Evolutionary conservation across 2,797 vertebrate genomes (phyloP), one percentile per base, ranked within the genome.

Genomic region (Limnodromus scolopaceus): DNA sequence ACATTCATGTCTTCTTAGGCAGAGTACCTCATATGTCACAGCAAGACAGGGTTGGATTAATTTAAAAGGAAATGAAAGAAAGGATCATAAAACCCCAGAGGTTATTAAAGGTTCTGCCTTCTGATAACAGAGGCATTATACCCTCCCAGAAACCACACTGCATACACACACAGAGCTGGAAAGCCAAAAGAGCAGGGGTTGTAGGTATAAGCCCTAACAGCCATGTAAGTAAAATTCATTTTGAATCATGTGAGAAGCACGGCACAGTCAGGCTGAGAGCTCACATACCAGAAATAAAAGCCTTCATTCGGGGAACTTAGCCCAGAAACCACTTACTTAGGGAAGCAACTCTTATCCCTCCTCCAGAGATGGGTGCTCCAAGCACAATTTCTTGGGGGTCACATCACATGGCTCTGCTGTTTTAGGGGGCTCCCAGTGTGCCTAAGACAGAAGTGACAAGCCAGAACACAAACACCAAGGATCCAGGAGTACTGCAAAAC

Each of bases 41-140:
- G 83, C 25, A 95, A 93, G 65, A 76, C 3, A 27, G 32, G 6
- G 34, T 1, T 82, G 66, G 55, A 74, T 81, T 85, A n/a, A 81
- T 95, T 90, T 92, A 76, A 86, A 93, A 80, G 30, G 63, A 89
- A 95, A 84, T 39, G 3, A 81, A 91, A 87, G 14, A 66, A 76
- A 82, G 19, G 15, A 91, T 76, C 91, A 53, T 63, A 93, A 91
- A 90, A 69, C 17, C 5, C 0, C 48, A 75, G 30, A 76, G 7
- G 19, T 75, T 86, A 94, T 71, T 93, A 92, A 76, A 91, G 48
- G 25, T 65, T 92, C 60, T 72, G 48, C 36, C 81, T 87, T 77
- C 57, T 69, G 45, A 39, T 17, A 38, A 61, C 38, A 84, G 48
- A 89, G 24, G 32, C 25, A 54, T 41, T 53, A 19, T 57, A 49